Conservation (phyloP, 1,140 invertebrate species). For the Eriocheir sinensis region DNA sequence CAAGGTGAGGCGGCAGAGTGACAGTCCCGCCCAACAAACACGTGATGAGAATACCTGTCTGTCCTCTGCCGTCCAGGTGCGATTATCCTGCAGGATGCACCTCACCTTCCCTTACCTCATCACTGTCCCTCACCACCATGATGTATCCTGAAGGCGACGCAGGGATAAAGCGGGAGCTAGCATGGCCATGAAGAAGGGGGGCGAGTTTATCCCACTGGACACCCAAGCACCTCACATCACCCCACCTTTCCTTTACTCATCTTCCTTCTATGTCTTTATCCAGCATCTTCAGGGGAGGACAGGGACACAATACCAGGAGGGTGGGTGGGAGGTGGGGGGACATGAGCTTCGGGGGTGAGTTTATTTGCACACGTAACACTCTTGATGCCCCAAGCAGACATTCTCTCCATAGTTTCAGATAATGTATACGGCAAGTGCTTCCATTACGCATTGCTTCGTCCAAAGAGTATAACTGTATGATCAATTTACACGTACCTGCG, state of each 20-base stretch:
- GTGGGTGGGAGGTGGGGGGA: not conserved
- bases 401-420: not conserved
- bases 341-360: not conserved
- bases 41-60: conserved; percentile 1
- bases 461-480: not conserved
- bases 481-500: not conserved
- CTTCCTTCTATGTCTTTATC: too few relatives aligned
- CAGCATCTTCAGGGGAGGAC: too few relatives aligned
- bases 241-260: too few relatives aligned
- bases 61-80: not conserved
- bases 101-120: not conserved
- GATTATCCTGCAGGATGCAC: not conserved
- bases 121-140: too few relatives aligned
- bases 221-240: too few relatives aligned
- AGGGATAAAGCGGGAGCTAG: not conserved
- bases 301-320: too few relatives aligned
- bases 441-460: too few relatives aligned
- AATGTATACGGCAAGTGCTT: too few relatives aligned
- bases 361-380: too few relatives aligned
- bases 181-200: too few relatives aligned
- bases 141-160: not conserved
- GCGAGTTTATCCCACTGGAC: too few relatives aligned
- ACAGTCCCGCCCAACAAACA: not conserved
- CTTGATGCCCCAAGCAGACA: not conserved
- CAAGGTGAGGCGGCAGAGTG: conserved; percentile 9